These are phyloP conservation scores for Coronaproctus castanopsis DNA, from an alignment of 2,888 invertebrate genomes.

Conservation along the genomic window DNA sequence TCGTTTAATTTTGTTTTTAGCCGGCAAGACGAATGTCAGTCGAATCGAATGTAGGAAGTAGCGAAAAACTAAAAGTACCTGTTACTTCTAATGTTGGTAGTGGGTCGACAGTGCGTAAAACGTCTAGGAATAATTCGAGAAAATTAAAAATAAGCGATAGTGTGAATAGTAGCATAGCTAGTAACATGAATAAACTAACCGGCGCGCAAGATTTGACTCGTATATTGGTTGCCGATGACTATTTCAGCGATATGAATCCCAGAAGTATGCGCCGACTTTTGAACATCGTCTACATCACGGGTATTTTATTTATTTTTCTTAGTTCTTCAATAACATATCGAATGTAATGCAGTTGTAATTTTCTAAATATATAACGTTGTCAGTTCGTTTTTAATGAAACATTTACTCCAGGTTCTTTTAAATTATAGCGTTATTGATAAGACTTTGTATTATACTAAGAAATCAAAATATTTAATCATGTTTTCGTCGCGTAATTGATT, in stretches of 20 bases:
- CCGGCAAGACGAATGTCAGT: slow-evolving; percentile 13
- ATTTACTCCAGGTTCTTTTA: too few species aligned
- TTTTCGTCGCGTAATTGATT: too few species aligned
- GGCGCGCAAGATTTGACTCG: slow-evolving; percentile 56
- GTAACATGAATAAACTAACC: slow-evolving; percentile 56
- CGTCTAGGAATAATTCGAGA: slow-evolving; percentile 26
- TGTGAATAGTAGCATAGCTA: slow-evolving; percentile 75
- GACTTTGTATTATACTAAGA: too few species aligned
- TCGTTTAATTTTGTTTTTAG: slow-evolving; percentile 5
- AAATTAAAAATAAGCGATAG: slow-evolving; percentile 68
- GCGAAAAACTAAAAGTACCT: slow-evolving; percentile 45
- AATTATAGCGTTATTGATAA: too few species aligned
- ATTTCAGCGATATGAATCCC: slow-evolving; percentile 97
- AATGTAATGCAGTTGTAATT: slow-evolving; percentile 97
- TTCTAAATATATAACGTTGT: too few species aligned
- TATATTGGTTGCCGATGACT: slow-evolving; percentile 86
- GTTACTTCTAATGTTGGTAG: slow-evolving; percentile 4
- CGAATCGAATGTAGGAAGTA: slow-evolving; percentile 32
- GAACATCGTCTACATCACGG: slow-evolving; percentile 92
- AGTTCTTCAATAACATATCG: slow-evolving; percentile 92
- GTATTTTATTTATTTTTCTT: slow-evolving; percentile 40
- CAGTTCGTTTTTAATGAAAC: too few species aligned
- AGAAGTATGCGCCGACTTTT: slow-evolving; percentile 85
- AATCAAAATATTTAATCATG: too few species aligned
- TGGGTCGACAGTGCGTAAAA: slow-evolving; percentile 6